Conservation (phyloP, 2,797 vertebrate species). For the Mallotus villosus region DNA sequence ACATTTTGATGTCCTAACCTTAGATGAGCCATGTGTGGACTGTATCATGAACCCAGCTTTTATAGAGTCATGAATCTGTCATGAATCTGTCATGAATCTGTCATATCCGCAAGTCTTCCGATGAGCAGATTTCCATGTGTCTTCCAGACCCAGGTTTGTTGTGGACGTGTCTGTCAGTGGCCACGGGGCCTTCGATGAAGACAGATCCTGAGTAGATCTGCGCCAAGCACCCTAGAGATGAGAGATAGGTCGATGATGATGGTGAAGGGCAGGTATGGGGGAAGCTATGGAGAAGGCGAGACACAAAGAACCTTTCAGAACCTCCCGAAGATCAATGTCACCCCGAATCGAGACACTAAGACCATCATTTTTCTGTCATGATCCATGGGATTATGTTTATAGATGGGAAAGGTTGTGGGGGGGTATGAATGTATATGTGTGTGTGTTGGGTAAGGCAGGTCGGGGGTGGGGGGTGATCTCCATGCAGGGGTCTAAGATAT, state of each 20-base stretch:
- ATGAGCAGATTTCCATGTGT: background rate
- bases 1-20: background rate
- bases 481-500: conserved; percentile 79
- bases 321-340: conserved; percentile 40
- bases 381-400: conserved; percentile 68
- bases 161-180: background rate
- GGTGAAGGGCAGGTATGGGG: background rate
- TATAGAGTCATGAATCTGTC: too few species aligned
- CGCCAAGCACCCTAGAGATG: background rate
- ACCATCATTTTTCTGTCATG: conserved; percentile 70
- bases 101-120: background rate
- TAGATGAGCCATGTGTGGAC: too few species aligned
- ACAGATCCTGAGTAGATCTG: background rate
- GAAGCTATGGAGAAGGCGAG: conserved; percentile 6
- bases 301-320: conserved; percentile 45
- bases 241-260: background rate
- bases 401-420: conserved; percentile 31
- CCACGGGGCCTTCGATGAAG: background rate
- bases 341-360: conserved; percentile 44
- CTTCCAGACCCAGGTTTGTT: background rate
- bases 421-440: conserved; percentile 20
- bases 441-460: conserved; percentile 32
- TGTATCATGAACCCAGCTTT: too few species aligned
- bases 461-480: conserved; percentile 51
- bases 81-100: too few species aligned